A percentile compares a stretch with the other conserved stretches of the same genome.
These are phyloP conservation scores for Ischnus inquisitorius DNA, from an alignment of 2,888 invertebrate species.

Conservation along the genomic window DNA sequence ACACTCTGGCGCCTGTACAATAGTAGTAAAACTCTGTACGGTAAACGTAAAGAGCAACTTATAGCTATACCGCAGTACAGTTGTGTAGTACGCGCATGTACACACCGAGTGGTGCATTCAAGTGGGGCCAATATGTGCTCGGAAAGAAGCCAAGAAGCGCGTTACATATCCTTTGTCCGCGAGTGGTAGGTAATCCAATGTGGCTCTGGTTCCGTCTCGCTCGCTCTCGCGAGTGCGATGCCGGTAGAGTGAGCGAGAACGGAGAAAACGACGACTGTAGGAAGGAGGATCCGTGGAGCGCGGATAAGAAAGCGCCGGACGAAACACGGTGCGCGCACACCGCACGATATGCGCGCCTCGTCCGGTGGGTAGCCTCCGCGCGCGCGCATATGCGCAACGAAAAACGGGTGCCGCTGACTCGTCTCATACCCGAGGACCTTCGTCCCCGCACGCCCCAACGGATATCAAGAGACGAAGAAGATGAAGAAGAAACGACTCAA, in stretches of 20 bases:
- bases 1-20: not conserved
- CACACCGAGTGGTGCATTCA: constrained; percentile 38
- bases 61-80: constrained; percentile 13
- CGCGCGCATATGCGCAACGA: constrained; percentile 62
- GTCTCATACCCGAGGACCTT: constrained; percentile 22
- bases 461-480: constrained; percentile 52
- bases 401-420: constrained; percentile 31
- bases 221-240: constrained; percentile 34
- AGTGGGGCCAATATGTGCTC: constrained; percentile 53
- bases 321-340: constrained; percentile 45
- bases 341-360: constrained; percentile 32
- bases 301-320: constrained; percentile 60
- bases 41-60: not conserved
- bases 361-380: constrained; percentile 20
- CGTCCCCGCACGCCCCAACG: constrained; percentile 39
- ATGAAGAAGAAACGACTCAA: constrained; percentile 52
- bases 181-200: constrained; percentile 72
- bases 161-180: constrained; percentile 75
- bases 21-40: constrained; percentile 10
- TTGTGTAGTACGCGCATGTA: constrained; percentile 21
- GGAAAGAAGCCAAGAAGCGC: constrained; percentile 62
- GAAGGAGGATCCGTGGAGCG: constrained; percentile 44
- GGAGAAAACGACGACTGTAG: not conserved
- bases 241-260: not conserved
- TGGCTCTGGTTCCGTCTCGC: constrained; percentile 61